Base-by-base conservation (phyloP, 2,113 vertebrate genomes). In the Lipophrys pholis region DNA sequence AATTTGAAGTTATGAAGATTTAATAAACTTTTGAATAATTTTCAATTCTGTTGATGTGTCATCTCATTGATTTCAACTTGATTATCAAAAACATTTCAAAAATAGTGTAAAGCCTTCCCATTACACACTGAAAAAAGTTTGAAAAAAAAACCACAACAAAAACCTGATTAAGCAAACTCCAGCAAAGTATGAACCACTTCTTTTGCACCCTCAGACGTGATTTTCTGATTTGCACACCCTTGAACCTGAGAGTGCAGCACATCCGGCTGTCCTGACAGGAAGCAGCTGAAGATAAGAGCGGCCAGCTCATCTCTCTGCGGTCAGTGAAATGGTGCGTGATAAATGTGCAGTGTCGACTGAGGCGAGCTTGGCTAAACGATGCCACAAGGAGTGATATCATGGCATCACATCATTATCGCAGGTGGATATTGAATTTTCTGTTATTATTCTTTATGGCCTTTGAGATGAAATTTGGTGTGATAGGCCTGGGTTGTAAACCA, bases 301-400 rank as follows among this genome's bases (percentile, higher is more conserved):
- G 82, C 41, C 53, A 10, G 61, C 84, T 87, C 88, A 90, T 91
- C 91, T 82, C 56, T 15, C 43, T 53, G 80, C 65, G 80, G 79
- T 86, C 84, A 79, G 84, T 76, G 85, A 89, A 89, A 88, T 81
- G 88, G 84, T 69, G 80, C 59, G 51, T 90, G 86, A 90, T 86
- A 76, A 90, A 90, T 83, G 82, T 76, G 86, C 10, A 41, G 79
- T 84, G 89, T 87, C 88, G 66, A 72, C 21, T 65, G 79, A 82
- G 85, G 82, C 83, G 53, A 83, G 68, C 36, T 54, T 73, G 69
- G 62, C 67, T 77, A 71, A 89, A 88, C 85, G 80, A 87, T 81
- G 81, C 87, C 79, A 84, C 46, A 12, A 77, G 63, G 73, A 82
- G 58, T 62, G 69, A 72, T 76, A 70, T 84, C 81, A 76, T 85